These are phyloP conservation scores for Synodontis membranacea DNA, from an alignment of 2,113 vertebrate species.

Conservation along the genomic window DNA sequence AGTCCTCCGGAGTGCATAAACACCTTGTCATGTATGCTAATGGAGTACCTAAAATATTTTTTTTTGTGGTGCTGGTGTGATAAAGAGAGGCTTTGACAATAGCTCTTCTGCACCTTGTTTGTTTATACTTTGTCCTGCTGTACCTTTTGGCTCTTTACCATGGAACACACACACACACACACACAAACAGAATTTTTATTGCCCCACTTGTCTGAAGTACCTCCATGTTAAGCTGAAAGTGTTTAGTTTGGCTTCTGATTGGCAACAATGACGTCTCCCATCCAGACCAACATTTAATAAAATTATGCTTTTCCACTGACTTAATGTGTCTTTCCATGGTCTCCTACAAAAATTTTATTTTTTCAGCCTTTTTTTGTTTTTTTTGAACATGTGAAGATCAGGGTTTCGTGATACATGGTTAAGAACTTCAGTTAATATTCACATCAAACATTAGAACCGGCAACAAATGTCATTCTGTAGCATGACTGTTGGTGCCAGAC, in stretches of 20 bases:
- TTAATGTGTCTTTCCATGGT: background rate
- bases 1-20: background rate
- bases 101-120: background rate
- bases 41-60: background rate
- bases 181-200: background rate
- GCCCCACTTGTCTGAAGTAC: background rate
- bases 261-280: background rate
- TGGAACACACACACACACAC: background rate
- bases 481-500: background rate
- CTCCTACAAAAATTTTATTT: background rate
- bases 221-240: background rate
- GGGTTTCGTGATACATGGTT: background rate
- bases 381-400: background rate
- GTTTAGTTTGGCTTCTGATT: background rate
- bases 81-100: conserved; percentile 9
- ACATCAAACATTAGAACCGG: background rate
- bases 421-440: background rate
- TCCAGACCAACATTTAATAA: background rate
- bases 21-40: conserved; percentile 18
- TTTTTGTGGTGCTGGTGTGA: background rate
- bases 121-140: background rate
- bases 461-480: background rate
- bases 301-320: background rate
- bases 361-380: background rate
- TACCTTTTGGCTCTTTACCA: background rate